Evolutionary conservation across 2,797 vertebrate species (phyloP).

Genomic region (Sebastes iracundus): DNA sequence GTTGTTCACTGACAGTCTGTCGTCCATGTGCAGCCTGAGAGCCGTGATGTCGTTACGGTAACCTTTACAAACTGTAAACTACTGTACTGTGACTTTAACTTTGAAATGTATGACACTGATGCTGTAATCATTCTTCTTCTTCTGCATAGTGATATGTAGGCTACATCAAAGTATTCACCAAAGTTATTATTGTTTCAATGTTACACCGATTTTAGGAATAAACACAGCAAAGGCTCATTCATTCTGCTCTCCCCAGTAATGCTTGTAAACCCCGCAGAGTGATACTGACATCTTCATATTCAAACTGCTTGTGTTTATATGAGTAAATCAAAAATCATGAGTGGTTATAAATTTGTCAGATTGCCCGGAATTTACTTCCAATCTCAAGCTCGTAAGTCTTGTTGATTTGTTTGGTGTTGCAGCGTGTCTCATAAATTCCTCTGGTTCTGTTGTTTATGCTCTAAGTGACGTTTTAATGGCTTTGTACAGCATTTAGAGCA

Average conservation of each 20-base stretch:
- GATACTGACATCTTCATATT: slow-evolving; percentile 10
- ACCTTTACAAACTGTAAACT: slow-evolving; percentile 61
- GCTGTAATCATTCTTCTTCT: slow-evolving; percentile 35
- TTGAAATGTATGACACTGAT: slow-evolving; percentile 38
- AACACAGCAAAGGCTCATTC: slow-evolving; percentile 6
- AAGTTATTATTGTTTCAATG: slow-evolving; percentile 44
- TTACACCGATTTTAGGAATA: slow-evolving; percentile 12
- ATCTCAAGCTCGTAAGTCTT: neutral
- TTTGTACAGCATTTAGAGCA: neutral
- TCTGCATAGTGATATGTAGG: slow-evolving; percentile 34
- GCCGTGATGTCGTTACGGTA: slow-evolving; percentile 41
- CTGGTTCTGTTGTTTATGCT: neutral
- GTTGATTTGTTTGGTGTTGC: slow-evolving; percentile 15
- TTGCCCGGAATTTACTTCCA: slow-evolving; percentile 5
- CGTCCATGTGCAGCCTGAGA: slow-evolving; percentile 29
- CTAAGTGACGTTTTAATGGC: slow-evolving; percentile 34
- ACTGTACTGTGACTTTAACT: slow-evolving; percentile 43
- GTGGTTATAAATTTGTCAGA: slow-evolving; percentile 9
- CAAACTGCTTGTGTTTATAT: neutral
- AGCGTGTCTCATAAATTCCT: slow-evolving; percentile 3
- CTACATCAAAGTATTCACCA: slow-evolving; percentile 29
- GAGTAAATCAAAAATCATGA: neutral
- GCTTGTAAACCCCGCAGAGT: neutral
- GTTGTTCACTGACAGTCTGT: slow-evolving; percentile 54
- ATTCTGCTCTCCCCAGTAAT: neutral